phyloP scores from a whole-genome alignment of 2,888 invertebrate genomes.

The Drosophila limbata region DNA sequence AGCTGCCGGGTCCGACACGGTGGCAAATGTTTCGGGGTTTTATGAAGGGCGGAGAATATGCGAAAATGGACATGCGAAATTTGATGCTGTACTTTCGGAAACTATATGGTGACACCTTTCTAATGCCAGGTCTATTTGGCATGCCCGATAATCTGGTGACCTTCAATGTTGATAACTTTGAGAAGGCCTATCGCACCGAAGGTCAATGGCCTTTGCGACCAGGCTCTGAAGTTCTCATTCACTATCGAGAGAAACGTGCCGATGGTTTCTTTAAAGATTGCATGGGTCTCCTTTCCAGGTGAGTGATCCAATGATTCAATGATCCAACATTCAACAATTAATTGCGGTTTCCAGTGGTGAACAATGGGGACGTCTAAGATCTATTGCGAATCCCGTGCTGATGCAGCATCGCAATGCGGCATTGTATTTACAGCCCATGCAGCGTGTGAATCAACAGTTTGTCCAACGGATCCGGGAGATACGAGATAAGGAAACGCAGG shows the following conservation, averaged over 20 bases:
- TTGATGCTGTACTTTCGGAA: slow-evolving; percentile 52
- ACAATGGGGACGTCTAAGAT: slow-evolving; percentile 88
- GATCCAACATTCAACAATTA: slow-evolving; percentile 13
- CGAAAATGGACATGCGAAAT: slow-evolving; percentile 30
- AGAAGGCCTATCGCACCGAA: slow-evolving; percentile 85
- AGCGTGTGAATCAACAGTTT: slow-evolving; percentile 85
- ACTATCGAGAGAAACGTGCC: slow-evolving; percentile 81
- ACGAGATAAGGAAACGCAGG: slow-evolving; percentile 36
- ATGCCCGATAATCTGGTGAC: slow-evolving; percentile 82
- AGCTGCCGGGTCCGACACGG: slow-evolving; percentile 75
- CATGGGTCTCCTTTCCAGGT: slow-evolving; percentile 38
- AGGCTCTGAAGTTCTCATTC: slow-evolving; percentile 82
- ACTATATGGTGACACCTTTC: slow-evolving; percentile 84
- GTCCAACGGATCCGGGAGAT: slow-evolving; percentile 53
- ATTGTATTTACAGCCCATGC: slow-evolving; percentile 86
- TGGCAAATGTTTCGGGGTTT: slow-evolving; percentile 69
- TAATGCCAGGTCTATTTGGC: slow-evolving; percentile 84
- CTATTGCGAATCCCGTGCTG: slow-evolving; percentile 89
- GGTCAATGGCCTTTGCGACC: slow-evolving; percentile 85
- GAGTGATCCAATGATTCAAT: slow-evolving; percentile 16
- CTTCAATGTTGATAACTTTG: slow-evolving; percentile 86
- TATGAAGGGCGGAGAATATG: slow-evolving; percentile 45
- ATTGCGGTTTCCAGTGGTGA: slow-evolving; percentile 85
- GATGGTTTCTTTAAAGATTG: slow-evolving; percentile 52
- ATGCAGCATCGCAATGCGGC: slow-evolving; percentile 87